phyloP scores from a whole-genome alignment of 2,888 invertebrate species.

The Molorchus minor region DNA sequence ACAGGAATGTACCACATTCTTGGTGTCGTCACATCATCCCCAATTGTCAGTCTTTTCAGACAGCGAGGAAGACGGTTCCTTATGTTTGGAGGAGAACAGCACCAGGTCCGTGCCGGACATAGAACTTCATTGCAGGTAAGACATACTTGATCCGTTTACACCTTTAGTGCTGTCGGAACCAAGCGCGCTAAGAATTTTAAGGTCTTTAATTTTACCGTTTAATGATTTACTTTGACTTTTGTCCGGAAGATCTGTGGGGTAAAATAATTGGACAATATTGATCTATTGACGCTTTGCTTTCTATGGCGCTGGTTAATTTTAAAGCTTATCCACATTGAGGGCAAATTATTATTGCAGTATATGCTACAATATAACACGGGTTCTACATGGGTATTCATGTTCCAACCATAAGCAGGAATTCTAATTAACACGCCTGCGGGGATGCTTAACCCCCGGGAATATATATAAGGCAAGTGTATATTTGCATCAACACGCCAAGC shows the following conservation, averaged over 20 bases:
- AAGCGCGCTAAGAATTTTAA: background rate
- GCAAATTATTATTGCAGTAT: constrained; percentile 1
- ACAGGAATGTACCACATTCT: constrained; percentile 84
- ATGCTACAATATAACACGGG: background rate
- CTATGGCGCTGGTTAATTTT: background rate
- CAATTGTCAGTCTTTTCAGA: constrained; percentile 78
- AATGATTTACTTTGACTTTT: no score
- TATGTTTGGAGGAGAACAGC: constrained; percentile 73
- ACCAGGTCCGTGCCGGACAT: constrained; percentile 84
- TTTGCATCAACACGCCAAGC: background rate
- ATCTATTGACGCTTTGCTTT: background rate
- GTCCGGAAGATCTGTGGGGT: no score
- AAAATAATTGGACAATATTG: no score
- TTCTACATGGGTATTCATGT: background rate
- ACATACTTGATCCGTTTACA: background rate
- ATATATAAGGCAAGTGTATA: background rate
- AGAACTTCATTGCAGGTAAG: constrained; percentile 75
- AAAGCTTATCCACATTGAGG: background rate
- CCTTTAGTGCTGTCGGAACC: background rate
- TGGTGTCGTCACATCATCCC: constrained; percentile 73
- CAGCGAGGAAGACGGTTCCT: constrained; percentile 79
- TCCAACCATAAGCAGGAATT: background rate
- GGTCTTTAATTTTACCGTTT: background rate
- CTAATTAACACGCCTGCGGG: constrained; percentile 1
- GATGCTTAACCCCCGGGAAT: background rate